Percentiles rank a stretch among this genome's conserved stretches.
Conservation (phyloP, 2,113 vertebrate species). For the Lichenostomus cassidix region DNA sequence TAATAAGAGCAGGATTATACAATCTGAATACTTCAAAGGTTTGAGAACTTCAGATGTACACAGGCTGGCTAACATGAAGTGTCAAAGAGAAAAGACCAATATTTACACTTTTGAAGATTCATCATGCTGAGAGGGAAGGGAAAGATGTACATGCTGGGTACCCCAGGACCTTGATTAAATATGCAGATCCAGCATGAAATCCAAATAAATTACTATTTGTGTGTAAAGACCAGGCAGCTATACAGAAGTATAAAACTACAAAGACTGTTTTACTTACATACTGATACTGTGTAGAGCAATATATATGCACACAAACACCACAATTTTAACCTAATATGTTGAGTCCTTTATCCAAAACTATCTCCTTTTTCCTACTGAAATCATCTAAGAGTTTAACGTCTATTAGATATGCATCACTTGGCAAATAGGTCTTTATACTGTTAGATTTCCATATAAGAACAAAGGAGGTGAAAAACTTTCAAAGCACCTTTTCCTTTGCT, state of each 20-base stretch:
- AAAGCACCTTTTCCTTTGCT: not conserved
- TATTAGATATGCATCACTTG: not conserved
- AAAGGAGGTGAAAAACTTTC: not conserved
- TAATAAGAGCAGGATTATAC: not conserved
- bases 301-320: not conserved
- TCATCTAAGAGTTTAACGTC: not conserved
- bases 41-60: not conserved
- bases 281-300: not conserved
- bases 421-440: not conserved
- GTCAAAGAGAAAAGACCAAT: not conserved
- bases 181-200: not conserved
- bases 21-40: not conserved
- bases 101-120: not conserved
- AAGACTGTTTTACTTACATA: not conserved
- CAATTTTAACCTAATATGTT: not conserved
- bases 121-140: not conserved
- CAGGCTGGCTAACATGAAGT: not conserved
- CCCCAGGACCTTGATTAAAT: not conserved
- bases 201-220: not conserved
- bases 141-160: not conserved
- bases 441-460: not conserved
- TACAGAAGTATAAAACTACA: not conserved
- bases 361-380: not conserved
- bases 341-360: not conserved
- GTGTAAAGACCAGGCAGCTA: not conserved